These are phyloP conservation scores for Rhysida immarginata DNA, from an alignment of 1,140 invertebrate species.

Conservation along the genomic window DNA sequence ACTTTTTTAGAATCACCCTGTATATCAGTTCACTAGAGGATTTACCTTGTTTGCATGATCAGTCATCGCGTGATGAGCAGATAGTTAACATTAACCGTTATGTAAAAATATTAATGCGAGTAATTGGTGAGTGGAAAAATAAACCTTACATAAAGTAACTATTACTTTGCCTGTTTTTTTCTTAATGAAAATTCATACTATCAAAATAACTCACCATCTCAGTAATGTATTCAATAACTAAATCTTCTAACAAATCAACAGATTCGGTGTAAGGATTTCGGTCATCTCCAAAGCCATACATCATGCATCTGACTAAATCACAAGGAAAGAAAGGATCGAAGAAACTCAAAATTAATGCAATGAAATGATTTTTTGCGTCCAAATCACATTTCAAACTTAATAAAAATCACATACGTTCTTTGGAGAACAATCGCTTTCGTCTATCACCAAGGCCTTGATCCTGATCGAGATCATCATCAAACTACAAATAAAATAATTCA, in stretches of 20 bases:
- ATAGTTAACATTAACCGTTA: too few species aligned
- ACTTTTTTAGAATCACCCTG: too few species aligned
- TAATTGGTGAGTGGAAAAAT: too few species aligned
- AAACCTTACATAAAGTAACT: slow-evolving; percentile 2
- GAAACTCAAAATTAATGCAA: background rate
- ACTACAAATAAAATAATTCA: slow-evolving; percentile 18
- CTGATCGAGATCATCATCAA: slow-evolving; percentile 29
- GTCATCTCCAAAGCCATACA: slow-evolving; percentile 99
- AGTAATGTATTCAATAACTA: slow-evolving; percentile 95
- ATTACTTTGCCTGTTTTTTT: too few species aligned
- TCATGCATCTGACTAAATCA: slow-evolving; percentile 72
- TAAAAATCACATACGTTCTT: slow-evolving; percentile 30
- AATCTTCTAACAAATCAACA: slow-evolving; percentile 91
- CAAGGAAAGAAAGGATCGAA: background rate
- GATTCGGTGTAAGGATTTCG: slow-evolving; percentile 98
- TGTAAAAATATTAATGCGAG: too few species aligned
- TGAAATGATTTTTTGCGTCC: background rate
- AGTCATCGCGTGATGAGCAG: too few species aligned
- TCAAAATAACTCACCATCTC: slow-evolving; percentile 58
- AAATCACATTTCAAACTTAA: background rate
- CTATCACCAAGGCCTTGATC: slow-evolving; percentile 29
- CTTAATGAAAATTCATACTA: background rate
- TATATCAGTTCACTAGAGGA: too few species aligned
- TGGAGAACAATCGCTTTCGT: slow-evolving; percentile 34
- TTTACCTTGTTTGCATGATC: too few species aligned